phyloP scores from a whole-genome alignment of 2,797 vertebrate genomes.

The Melanogrammus aeglefinus region DNA sequence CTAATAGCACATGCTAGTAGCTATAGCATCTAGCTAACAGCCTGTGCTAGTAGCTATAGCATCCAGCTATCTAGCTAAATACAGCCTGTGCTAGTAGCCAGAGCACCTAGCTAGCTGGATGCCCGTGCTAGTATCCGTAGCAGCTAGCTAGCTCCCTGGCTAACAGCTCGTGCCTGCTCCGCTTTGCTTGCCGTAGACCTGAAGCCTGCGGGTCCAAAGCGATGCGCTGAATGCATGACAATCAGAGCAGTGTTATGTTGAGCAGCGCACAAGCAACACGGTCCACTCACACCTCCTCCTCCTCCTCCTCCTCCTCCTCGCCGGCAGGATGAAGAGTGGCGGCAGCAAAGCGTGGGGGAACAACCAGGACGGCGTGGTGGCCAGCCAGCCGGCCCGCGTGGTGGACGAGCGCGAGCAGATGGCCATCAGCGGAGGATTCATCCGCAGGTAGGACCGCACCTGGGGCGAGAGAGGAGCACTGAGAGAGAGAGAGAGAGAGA shows the following conservation, averaged over 20 bases:
- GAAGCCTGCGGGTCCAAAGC: neutral
- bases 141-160: neutral
- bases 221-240: constrained; percentile 64
- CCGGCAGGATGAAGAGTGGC: constrained; percentile 90
- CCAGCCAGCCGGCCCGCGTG: constrained; percentile 89
- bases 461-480: neutral
- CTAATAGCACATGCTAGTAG: no score
- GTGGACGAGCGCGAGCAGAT: constrained; percentile 92
- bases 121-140: neutral
- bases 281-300: neutral
- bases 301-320: constrained; percentile 45
- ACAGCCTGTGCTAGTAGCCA: constrained; percentile 39
- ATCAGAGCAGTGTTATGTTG: constrained; percentile 18
- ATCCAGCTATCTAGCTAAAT: neutral
- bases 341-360: constrained; percentile 98
- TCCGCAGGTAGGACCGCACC: constrained; percentile 77
- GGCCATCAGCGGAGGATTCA: constrained; percentile 91
- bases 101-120: neutral
- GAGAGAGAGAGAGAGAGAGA: no score
- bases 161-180: constrained; percentile 62
- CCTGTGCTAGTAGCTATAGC: neutral
- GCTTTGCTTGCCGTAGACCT: constrained; percentile 70
- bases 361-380: constrained; percentile 92
- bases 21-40: no score
- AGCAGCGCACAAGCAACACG: neutral